Conservation (phyloP, 1,140 invertebrate species). For the Drosophila azteca region DNA sequence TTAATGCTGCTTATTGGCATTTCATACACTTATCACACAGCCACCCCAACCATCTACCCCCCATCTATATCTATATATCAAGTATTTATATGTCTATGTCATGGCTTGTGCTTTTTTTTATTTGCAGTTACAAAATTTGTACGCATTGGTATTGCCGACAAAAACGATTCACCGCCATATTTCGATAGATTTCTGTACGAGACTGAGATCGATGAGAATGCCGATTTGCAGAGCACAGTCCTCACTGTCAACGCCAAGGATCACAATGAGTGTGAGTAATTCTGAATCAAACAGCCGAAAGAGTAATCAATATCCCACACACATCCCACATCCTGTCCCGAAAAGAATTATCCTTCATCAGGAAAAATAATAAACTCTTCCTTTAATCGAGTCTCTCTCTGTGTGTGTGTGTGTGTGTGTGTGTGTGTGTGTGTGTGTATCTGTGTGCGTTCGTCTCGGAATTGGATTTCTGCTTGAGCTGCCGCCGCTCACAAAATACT, state of each 20-base stretch:
- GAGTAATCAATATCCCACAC: no score
- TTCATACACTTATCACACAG: conserved; percentile 60
- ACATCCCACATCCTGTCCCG: no score
- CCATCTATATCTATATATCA: conserved; percentile 21
- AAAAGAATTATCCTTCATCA: not conserved
- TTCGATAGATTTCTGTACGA: conserved; percentile 89
- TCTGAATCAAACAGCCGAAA: not conserved
- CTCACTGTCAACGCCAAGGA: conserved; percentile 89
- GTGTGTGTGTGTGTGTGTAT: not conserved
- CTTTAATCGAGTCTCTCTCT: conserved; percentile 2
- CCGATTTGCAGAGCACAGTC: conserved; percentile 88
- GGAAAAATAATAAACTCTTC: conserved; percentile 33
- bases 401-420: no score
- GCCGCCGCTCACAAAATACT: not conserved
- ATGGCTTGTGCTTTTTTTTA: conserved; percentile 51
- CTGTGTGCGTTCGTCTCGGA: conserved; percentile 2
- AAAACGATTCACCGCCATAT: conserved; percentile 89
- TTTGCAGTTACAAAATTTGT: conserved; percentile 85
- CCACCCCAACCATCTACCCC: not conserved
- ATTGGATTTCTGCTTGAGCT: conserved; percentile 33
- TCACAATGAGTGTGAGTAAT: conserved; percentile 87
- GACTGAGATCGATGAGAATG: conserved; percentile 89
- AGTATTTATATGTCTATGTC: conserved; percentile 28
- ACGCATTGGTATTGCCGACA: conserved; percentile 85
- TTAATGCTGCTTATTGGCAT: conserved; percentile 80